Conservation (phyloP, 2,113 vertebrate genomes). For the Salvelinus sp. region DNA sequence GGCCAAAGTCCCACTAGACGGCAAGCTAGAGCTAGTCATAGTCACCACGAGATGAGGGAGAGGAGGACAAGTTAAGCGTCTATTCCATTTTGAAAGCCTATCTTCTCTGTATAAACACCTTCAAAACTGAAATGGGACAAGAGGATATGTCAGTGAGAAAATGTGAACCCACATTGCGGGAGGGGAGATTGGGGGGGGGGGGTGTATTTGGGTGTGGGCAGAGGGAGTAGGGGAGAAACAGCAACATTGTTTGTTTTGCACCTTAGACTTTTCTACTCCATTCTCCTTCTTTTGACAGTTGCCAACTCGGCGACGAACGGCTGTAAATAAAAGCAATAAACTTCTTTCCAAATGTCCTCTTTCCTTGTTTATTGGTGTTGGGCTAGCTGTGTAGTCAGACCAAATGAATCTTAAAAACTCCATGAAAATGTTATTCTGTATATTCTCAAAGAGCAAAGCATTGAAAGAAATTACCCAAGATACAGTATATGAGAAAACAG, state of each 20-base stretch:
- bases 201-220: background rate
- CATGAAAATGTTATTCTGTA: background rate
- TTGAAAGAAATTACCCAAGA: too few species aligned
- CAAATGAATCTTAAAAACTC: background rate
- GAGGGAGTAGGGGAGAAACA: conserved; percentile 9
- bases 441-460: background rate
- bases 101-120: background rate
- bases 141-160: background rate
- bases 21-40: conserved; percentile 8
- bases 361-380: conserved; percentile 14
- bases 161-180: background rate
- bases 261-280: conserved; percentile 69
- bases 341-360: conserved; percentile 29
- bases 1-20: conserved; percentile 12
- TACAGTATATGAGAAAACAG: too few species aligned
- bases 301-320: conserved; percentile 62
- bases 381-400: conserved; percentile 24
- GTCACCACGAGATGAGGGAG: background rate
- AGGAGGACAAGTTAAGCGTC: background rate
- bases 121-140: background rate
- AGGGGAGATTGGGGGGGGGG: background rate
- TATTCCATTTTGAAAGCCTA: background rate
- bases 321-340: conserved; percentile 71
- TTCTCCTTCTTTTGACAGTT: conserved; percentile 68
- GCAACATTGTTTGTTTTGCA: conserved; percentile 69